Percentiles rank a stretch among this genome's conserved stretches.
phyloP scores from a whole-genome alignment of 2,888 invertebrate genomes.

The Pristionchus mayeri region DNA sequence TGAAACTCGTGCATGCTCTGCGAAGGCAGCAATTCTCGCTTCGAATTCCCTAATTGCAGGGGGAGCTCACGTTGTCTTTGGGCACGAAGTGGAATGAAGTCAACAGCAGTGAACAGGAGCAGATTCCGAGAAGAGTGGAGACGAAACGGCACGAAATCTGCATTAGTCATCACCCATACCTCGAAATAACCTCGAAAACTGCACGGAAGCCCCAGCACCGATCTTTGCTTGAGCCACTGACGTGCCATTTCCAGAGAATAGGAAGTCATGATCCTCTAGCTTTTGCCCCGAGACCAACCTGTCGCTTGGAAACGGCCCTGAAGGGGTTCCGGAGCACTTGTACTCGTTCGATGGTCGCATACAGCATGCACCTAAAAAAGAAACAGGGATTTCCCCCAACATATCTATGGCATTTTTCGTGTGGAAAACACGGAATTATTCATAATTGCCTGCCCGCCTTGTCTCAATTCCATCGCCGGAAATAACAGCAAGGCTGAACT shows the following conservation, averaged over 20 bases:
- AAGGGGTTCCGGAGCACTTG: conserved; percentile 56
- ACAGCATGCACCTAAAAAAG: conserved; percentile 60
- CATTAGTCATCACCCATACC: neutral
- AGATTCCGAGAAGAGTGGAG: conserved; percentile 55
- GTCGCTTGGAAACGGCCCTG: conserved; percentile 41
- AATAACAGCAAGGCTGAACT: conserved; percentile 30
- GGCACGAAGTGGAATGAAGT: conserved; percentile 57
- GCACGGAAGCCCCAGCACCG: too few species aligned
- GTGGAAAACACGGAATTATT: conserved; percentile 30
- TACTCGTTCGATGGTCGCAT: conserved; percentile 67
- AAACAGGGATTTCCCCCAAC: too few species aligned
- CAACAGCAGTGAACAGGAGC: conserved; percentile 53
- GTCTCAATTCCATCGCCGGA: neutral
- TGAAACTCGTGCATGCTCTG: neutral
- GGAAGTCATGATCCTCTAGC: too few species aligned
- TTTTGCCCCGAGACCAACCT: conserved; percentile 33
- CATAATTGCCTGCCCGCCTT: neutral
- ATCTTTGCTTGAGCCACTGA: too few species aligned
- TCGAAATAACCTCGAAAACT: too few species aligned
- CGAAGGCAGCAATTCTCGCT: neutral
- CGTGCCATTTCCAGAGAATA: too few species aligned
- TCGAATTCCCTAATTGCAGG: too few species aligned
- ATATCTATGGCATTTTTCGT: too few species aligned
- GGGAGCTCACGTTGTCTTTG: neutral
- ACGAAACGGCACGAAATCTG: conserved; percentile 58